Conservation (phyloP, 2,113 vertebrate species). For the Camarhynchus parvulus region DNA sequence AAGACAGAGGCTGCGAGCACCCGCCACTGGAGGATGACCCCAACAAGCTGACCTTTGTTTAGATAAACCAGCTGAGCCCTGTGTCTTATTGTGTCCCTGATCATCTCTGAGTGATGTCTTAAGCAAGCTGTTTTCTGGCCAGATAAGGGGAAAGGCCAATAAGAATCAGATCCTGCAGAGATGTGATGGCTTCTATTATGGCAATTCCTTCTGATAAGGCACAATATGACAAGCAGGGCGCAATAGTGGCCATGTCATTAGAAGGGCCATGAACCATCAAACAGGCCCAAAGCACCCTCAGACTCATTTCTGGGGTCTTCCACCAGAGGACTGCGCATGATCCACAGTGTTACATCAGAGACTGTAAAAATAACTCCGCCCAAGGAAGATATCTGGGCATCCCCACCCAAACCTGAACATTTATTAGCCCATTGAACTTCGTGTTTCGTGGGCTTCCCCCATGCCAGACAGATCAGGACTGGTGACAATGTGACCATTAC, state of each 20-base stretch:
- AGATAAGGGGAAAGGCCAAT: background rate
- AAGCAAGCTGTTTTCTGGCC: background rate
- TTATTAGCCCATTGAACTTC: background rate
- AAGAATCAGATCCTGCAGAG: background rate
- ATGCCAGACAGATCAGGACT: background rate
- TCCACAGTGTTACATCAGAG: background rate
- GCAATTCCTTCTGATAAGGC: background rate
- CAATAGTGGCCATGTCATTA: background rate
- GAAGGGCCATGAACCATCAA: background rate
- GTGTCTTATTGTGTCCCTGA: background rate
- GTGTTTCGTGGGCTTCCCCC: accelerated
- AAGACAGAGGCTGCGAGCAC: background rate
- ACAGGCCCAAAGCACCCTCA: background rate
- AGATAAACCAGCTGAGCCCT: background rate
- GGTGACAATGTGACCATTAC: background rate
- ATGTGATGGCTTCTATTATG: background rate
- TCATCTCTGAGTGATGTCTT: background rate
- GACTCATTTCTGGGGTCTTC: background rate
- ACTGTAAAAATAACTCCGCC: background rate
- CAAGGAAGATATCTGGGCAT: no score
- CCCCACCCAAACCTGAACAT: accelerated
- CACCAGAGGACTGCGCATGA: background rate
- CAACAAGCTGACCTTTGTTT: background rate
- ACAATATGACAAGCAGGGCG: no score
- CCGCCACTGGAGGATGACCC: background rate